Base-by-base conservation (phyloP, 2,888 invertebrate genomes). In the Zygothrica quintamaculata region DNA sequence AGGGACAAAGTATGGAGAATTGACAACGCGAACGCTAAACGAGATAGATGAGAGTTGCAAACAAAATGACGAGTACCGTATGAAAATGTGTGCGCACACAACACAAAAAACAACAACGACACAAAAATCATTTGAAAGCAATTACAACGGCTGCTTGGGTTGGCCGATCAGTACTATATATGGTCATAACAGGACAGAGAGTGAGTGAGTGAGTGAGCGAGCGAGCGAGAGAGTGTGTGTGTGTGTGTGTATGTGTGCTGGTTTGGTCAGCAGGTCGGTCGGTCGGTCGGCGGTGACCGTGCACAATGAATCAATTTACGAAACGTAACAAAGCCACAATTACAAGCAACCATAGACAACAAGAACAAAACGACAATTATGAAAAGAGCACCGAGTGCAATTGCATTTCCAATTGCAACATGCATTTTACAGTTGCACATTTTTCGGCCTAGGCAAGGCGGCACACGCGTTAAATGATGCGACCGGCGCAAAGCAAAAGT, bases 241-340 rank as follows among this genome's bases (percentile, higher is more conserved):
- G n/a, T n/a, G n/a, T n/a, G n/a, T n/a, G n/a, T n/a, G n/a, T n/a
- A n/a, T n/a, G n/a, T n/a, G n/a, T n/a, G 8, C 4, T 0, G 9
- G 29, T 18, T 8, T 46, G 58, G 51, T 51, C 39, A 42, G 61
- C 53, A 22, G 18, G 18, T 22, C 18, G 29, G 25, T 9, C 44
- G 58, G 50, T 51, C 39, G 39, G 61, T 47, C 43, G 56, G 52
- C 59, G 67, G 56, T 67, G 66, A 73, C 74, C 80, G 65, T 70
- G 75, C 70, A 85, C 82, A 86, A 82, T 82, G 82, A 82, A 86
- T 82, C 86, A 82, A 82, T 82, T 82, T 86, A 86, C 84, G 76
- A 84, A 77, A 86, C 86, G 86, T 77, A 85, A 82, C 80, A 80
- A 82, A 86, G 84, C 77, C 76, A 69, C 82, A 82, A 86, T 82